Evolutionary conservation across 2,113 vertebrate genomes (phyloP).

Genomic region (Ancistrus triradiatus): DNA sequence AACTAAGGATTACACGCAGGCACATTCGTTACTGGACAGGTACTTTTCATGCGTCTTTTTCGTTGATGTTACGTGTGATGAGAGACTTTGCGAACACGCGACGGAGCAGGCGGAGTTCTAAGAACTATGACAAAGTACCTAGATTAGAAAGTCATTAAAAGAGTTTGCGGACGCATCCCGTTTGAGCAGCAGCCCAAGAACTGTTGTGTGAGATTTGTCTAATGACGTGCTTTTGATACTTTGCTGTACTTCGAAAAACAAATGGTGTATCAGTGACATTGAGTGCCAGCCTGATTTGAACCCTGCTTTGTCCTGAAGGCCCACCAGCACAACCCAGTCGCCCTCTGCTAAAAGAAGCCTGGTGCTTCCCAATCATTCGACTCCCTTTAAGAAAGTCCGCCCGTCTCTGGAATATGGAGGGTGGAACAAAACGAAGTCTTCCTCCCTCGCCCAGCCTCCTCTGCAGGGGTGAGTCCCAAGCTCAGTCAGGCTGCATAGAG

Average conservation of each 20-base stretch:
- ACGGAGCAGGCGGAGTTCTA: too few species aligned
- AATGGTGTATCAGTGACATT: neutral
- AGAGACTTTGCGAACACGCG: too few species aligned
- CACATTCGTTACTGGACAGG: conserved; percentile 84
- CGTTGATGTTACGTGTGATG: too few species aligned
- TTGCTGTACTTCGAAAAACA: too few species aligned
- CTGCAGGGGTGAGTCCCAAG: conserved; percentile 81
- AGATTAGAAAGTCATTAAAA: too few species aligned
- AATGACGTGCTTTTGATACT: too few species aligned
- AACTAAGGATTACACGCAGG: conserved; percentile 82
- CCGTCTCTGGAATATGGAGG: conserved; percentile 87
- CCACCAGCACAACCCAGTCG: conserved; percentile 69
- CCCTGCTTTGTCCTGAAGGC: too few species aligned
- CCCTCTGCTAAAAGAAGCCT: conserved; percentile 85
- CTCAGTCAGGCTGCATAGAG: neutral
- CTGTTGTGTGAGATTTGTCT: too few species aligned
- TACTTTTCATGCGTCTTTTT: conserved; percentile 61
- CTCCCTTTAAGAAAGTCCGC: conserved; percentile 89
- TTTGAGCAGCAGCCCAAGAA: too few species aligned
- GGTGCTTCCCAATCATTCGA: conserved; percentile 85
- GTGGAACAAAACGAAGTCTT: conserved; percentile 89
- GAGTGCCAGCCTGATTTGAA: neutral
- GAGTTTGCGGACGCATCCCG: too few species aligned
- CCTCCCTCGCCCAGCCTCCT: conserved; percentile 79
- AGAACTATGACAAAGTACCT: too few species aligned